phyloP scores from a whole-genome alignment of 2,888 invertebrate genomes.

The Tenthredo amoena region DNA sequence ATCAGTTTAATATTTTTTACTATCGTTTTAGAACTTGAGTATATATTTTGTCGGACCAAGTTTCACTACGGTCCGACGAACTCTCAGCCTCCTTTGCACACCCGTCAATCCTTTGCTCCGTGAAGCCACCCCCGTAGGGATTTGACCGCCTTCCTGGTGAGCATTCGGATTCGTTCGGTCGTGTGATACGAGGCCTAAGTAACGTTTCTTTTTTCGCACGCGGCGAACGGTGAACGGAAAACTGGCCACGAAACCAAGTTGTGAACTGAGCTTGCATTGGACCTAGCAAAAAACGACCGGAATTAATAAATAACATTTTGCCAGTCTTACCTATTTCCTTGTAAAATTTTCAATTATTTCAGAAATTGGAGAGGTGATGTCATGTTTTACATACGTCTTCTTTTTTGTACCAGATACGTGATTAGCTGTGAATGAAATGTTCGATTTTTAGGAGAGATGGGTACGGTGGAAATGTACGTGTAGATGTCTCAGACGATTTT shows the following conservation, averaged over 20 bases:
- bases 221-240: slow-evolving; percentile 34
- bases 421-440: not conserved
- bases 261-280: slow-evolving; percentile 1
- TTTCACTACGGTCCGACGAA: slow-evolving; percentile 59
- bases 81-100: slow-evolving; percentile 59
- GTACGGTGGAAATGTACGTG: not conserved
- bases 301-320: not conserved
- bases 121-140: slow-evolving; percentile 36
- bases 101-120: slow-evolving; percentile 62
- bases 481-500: not conserved
- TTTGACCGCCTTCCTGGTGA: slow-evolving; percentile 33
- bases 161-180: slow-evolving; percentile 61
- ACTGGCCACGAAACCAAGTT: not conserved
- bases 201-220: slow-evolving; percentile 38
- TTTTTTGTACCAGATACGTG: not conserved
- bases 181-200: slow-evolving; percentile 61
- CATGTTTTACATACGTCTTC: too few relatives aligned
- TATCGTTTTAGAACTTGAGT: not conserved
- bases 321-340: too few relatives aligned
- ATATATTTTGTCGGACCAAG: slow-evolving; percentile 14
- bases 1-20: not conserved
- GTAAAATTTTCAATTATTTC: too few relatives aligned
- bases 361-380: too few relatives aligned
- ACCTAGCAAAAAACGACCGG: not conserved
- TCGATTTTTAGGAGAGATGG: not conserved